phyloP scores from a whole-genome alignment of 37 sponge, comb jelly and placozoan genomes.

The Dysidea cf. avara region DNA sequence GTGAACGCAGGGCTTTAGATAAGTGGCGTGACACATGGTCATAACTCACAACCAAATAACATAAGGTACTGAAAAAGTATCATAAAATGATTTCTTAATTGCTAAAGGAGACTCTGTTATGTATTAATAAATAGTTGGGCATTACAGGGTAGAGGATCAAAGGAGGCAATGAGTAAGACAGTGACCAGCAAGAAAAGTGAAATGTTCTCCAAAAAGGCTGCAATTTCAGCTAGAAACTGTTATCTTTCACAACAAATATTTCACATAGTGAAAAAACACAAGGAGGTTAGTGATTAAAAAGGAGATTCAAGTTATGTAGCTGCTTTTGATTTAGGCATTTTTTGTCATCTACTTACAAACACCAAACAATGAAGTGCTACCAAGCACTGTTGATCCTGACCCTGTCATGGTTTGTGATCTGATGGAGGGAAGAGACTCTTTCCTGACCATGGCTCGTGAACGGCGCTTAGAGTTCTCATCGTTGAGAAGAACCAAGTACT shows the following conservation, averaged over 20 bases:
- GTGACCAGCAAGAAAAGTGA: constrained; percentile 73
- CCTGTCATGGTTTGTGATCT: constrained; percentile 89
- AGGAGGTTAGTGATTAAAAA: constrained; percentile 92
- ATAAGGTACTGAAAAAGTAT: no score
- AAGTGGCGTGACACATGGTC: no score
- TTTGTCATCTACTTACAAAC: constrained; percentile 85
- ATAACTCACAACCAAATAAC: no score
- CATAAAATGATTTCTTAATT: no score
- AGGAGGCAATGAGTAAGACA: no score
- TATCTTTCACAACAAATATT: constrained; percentile 84
- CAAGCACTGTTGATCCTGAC: constrained; percentile 75
- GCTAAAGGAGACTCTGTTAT: no score
- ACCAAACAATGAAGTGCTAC: constrained; percentile 30
- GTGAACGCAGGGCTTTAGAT: no score
- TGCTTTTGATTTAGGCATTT: constrained; percentile 75
- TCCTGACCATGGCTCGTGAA: constrained; percentile 92
- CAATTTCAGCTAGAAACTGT: constrained; percentile 70
- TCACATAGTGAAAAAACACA: constrained; percentile 93
- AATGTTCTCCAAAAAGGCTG: no score
- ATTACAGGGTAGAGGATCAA: no score
- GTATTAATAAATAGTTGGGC: no score
- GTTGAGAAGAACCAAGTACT: constrained; percentile 89
- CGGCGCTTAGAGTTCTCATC: constrained; percentile 98
- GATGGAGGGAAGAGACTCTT: constrained; percentile 97
- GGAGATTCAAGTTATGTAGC: no score